Evolutionary conservation across 2,888 invertebrate genomes (phyloP), one percentile per base, ranked within the genome.

Genomic region (Tinea semifulvella): DNA sequence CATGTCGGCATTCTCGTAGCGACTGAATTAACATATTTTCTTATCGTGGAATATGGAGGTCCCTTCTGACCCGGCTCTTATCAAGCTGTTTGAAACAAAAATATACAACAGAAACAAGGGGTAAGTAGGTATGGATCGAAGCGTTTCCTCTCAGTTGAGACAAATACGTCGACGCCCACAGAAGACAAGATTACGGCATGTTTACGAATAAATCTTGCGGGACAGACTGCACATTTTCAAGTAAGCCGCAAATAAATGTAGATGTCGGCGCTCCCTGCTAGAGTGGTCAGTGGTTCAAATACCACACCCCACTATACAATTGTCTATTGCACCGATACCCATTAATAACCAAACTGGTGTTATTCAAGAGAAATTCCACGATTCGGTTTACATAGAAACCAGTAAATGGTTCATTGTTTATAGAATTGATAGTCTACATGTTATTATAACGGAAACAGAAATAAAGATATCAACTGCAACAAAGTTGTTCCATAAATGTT

Each of bases 1-100:
- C 68, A 77, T 74, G 73, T 73, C 68, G 67, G 65, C 61, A 69
- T 67, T 66, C 61, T 65, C 57, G 63, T 57, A 64, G 65, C 57
- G 61, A 58, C 63, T 58, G 61, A 75, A 79, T 79, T 79, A 76
- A 77, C 80, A 80, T 80, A 77, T 77, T 77, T 76, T 74, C 68
- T 76, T 79, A 80, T 80, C 77, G 62, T 57, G 61, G 61, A 68
- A 68, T 74, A 72, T 71, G 65, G 65, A 62, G 65, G 65, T 65
- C 65, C 62, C 19, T 40, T 40, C 17, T 40, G 64, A 63, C 62
- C 63, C 63, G 60, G 53, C 60, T 16, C 67, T 75, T 77, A 76
- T 76, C 75, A 65, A 65, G 65, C 66, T 70, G 60, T 67, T 74
- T 63, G 59, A 66, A 69, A 65, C 62, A 56, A 69, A 72, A 47